These are phyloP conservation scores for Periophthalmodon schlosseri DNA, from an alignment of 2,113 vertebrate species.

Conservation along the genomic window DNA sequence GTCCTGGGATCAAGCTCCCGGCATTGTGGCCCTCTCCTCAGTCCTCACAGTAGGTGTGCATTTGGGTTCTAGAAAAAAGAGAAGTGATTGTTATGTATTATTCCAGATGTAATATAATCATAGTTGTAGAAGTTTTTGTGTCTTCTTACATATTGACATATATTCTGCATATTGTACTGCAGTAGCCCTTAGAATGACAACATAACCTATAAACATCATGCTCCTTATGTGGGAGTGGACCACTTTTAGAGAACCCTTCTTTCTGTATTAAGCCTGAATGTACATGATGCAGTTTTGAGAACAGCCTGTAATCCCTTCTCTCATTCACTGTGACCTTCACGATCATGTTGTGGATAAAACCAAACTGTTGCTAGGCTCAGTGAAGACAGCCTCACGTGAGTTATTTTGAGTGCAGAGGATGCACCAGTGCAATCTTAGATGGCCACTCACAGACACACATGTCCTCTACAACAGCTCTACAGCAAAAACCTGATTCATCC, in stretches of 20 bases:
- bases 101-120: background rate
- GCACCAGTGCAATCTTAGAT: constrained; percentile 19
- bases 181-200: background rate
- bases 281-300: constrained; percentile 64
- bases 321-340: constrained; percentile 68
- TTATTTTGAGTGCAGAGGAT: constrained; percentile 54
- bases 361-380: constrained; percentile 59
- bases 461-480: background rate
- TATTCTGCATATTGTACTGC: background rate
- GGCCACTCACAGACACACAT: constrained; percentile 1
- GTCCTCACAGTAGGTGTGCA: constrained; percentile 24
- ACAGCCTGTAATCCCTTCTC: constrained; percentile 63
- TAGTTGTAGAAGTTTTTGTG: background rate
- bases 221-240: background rate
- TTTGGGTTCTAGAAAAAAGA: constrained; percentile 46
- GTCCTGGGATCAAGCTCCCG: constrained; percentile 25
- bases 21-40: constrained; percentile 43
- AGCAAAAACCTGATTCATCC: background rate
- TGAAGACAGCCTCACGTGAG: constrained; percentile 61
- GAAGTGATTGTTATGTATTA: constrained; percentile 5
- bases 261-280: constrained; percentile 53
- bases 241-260: constrained; percentile 7
- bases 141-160: background rate
- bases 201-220: background rate
- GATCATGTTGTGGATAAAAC: constrained; percentile 54